Evolutionary conservation across 1,140 invertebrate species (phyloP), one percentile per base, ranked within the genome.

Genomic region (Mylabris phalerata): DNA sequence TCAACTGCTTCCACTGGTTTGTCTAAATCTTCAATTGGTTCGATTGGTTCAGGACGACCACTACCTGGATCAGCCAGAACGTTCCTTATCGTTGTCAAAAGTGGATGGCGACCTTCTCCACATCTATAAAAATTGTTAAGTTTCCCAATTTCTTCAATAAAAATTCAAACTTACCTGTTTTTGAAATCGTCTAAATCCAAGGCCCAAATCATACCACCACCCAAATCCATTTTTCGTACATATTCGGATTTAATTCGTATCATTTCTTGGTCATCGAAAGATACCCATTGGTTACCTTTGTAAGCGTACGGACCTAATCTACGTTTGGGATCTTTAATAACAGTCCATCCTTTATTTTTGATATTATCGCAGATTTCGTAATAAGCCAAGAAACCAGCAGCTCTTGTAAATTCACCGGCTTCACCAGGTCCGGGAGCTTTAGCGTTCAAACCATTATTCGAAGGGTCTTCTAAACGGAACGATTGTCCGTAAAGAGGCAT

Each of bases 401-500:
- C 86, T 69, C 83, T 77, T 0, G 92, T 95, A 60, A 85, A 91
- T 73, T 89, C 84, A 5, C 92, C 92, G 7, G 86, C 84, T 60
- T 84, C 78, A 2, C 92, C 90, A 11, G 85, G 83, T 7, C 84
- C 83, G 25, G 84, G 80, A 0, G 90, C 88, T 19, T 84, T 84
- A 0, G 85, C 79, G 68, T 91, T 90, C 2, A 93, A 70, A 0
- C 83, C 87, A 64, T 85, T 80, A 10, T 83, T 79, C 10, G 75
- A 78, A 6, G 75, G 70, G 32, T 76, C 75, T 45, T 75, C 75
- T 13, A 90, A 71, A 0, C 84, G 84, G 67, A 94, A 95, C 1
- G 89, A 85, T 71, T 93, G 90, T 0, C 92, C 92, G 69, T 95
- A 95, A n/a, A 92, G 71, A 1, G 91, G 92, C 81, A 95, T 89